Evolutionary conservation across 2,888 invertebrate genomes (phyloP).

Genomic region (Caradrina clavipalpis): DNA sequence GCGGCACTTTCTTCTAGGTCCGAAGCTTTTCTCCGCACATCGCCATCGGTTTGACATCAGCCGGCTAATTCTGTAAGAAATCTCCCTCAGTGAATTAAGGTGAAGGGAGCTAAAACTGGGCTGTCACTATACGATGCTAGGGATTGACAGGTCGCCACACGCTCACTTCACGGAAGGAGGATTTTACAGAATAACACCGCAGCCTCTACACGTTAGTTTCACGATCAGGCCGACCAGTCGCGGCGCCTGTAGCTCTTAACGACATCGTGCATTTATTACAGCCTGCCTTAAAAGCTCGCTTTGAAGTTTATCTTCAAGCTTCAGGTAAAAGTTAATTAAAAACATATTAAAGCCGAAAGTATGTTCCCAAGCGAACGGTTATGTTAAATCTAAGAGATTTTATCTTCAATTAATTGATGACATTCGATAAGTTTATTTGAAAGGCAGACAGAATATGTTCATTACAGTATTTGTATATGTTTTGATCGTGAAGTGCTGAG

Average conservation of each 20-base stretch:
- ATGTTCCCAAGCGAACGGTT: constrained; percentile 11
- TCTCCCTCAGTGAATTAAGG: no score
- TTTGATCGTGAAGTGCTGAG: constrained; percentile 46
- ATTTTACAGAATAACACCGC: no score
- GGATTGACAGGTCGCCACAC: no score
- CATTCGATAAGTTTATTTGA: constrained; percentile 37
- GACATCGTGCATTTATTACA: constrained; percentile 75
- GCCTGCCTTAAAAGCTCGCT: constrained; percentile 63
- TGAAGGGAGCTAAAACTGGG: no score
- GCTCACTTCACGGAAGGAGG: no score
- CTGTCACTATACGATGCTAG: no score
- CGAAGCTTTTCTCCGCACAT: constrained; percentile 63
- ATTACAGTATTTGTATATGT: constrained; percentile 48
- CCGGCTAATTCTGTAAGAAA: no score
- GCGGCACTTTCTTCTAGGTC: constrained; percentile 25
- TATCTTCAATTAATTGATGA: constrained; percentile 50
- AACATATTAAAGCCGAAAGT: constrained; percentile 36
- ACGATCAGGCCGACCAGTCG: constrained; percentile 58
- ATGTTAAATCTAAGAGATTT: constrained; percentile 30
- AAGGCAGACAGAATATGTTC: constrained; percentile 31
- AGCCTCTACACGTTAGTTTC: constrained; percentile 65
- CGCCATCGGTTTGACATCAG: constrained; percentile 49
- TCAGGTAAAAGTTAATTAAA: constrained; percentile 51
- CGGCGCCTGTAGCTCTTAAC: constrained; percentile 73
- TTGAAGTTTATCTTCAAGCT: constrained; percentile 38